Conservation (phyloP, 1,140 invertebrate genomes). For the Glomeris maerens region DNA sequence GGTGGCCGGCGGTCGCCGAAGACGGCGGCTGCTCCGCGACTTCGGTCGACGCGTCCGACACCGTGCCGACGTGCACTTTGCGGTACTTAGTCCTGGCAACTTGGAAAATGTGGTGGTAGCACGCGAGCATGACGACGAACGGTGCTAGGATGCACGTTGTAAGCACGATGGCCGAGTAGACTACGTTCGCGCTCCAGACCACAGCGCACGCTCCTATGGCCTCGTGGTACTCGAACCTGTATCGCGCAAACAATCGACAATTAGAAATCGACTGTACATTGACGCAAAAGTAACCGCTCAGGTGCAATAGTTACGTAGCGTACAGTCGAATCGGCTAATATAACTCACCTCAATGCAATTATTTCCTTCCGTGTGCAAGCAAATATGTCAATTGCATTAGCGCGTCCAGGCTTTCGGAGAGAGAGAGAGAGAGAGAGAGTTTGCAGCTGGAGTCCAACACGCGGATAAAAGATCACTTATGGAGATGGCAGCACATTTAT, state of each 20-base stretch:
- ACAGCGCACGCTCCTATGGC: conserved; percentile 13
- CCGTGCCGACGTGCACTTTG: conserved; percentile 17
- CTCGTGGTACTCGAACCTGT: conserved; percentile 13
- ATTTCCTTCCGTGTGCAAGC: too few species aligned
- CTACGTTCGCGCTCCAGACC: conserved; percentile 10
- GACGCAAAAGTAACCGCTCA: not conserved
- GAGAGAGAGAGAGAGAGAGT: not conserved
- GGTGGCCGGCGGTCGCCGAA: not conserved
- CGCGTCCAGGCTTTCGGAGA: too few species aligned
- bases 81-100: conserved; percentile 18
- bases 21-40: not conserved
- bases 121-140: conserved; percentile 16
- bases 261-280: not conserved
- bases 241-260: not conserved
- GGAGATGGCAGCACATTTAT: too few species aligned
- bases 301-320: not conserved
- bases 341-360: too few species aligned
- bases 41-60: conserved; percentile 7
- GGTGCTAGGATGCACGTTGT: conserved; percentile 13
- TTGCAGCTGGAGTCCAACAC: not conserved
- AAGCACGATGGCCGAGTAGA: conserved; percentile 15
- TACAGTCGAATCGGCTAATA: not conserved
- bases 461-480: not conserved
- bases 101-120: conserved; percentile 19
- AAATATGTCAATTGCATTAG: too few species aligned